A percentile compares a stretch with the other conserved stretches of the same genome.
phyloP scores from a whole-genome alignment of 2,113 vertebrate genomes.

The Phaetusa simplex region DNA sequence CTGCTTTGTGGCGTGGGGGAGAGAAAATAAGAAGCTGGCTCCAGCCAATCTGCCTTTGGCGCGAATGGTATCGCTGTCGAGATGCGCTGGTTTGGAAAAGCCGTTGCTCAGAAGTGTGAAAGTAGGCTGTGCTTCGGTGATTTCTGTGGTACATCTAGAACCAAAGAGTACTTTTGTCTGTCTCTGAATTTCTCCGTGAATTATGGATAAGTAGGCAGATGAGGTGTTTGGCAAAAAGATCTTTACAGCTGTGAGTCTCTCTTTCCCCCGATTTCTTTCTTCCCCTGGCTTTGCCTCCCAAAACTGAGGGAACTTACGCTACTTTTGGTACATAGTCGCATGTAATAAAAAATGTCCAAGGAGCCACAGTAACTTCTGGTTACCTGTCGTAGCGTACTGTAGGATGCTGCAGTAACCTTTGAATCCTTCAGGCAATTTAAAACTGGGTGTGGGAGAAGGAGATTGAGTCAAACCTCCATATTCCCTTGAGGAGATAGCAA shows the following conservation, averaged over 20 bases:
- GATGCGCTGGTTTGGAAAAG: not conserved
- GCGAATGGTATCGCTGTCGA: not conserved
- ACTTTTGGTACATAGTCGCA: not conserved
- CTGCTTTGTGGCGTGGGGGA: not conserved
- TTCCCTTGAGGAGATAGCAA: not conserved
- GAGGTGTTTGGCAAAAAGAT: not conserved
- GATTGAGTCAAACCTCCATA: fast-evolving
- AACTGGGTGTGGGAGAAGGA: not conserved
- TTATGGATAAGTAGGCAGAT: not conserved
- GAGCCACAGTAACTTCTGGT: not conserved
- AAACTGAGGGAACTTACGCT: fast-evolving
- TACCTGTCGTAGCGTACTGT: not conserved
- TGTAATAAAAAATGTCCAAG: not conserved
- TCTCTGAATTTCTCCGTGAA: not conserved
- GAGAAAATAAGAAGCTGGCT: not conserved
- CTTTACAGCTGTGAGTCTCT: not conserved
- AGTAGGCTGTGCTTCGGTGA: not conserved
- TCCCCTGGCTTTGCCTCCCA: not conserved
- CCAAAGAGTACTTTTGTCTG: not conserved
- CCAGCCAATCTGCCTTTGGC: not conserved
- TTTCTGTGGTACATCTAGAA: not conserved
- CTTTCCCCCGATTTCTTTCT: not conserved
- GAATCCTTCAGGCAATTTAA: not conserved
- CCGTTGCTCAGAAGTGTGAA: not conserved
- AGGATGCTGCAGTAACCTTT: fast-evolving